Percentiles rank a stretch among this genome's conserved stretches.
These are phyloP conservation scores for Nephotettix cincticeps DNA, from an alignment of 1,140 invertebrate species.

Conservation along the genomic window DNA sequence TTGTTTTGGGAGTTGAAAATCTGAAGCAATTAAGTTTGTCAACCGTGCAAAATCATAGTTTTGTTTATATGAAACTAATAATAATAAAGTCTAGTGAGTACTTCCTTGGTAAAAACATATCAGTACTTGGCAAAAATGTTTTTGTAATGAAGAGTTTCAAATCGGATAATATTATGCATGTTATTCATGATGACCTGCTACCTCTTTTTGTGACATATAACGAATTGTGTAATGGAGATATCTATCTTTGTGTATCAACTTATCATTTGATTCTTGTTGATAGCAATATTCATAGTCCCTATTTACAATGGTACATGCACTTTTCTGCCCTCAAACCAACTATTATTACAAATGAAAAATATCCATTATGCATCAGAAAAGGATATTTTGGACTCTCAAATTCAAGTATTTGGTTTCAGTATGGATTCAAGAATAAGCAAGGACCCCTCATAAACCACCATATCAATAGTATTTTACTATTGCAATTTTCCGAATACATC, in stretches of 20 bases:
- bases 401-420: slow-evolving; percentile 53
- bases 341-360: slow-evolving; percentile 24
- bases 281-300: slow-evolving; percentile 27
- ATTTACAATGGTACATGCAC: slow-evolving; percentile 35
- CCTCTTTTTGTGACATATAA: slow-evolving; percentile 50
- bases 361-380: slow-evolving; percentile 47
- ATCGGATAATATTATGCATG: slow-evolving; percentile 59
- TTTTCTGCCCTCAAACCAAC: slow-evolving; percentile 34
- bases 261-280: slow-evolving; percentile 38
- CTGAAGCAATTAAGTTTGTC: slow-evolving; percentile 37
- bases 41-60: slow-evolving; percentile 36
- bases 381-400: slow-evolving; percentile 48
- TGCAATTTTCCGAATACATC: slow-evolving; percentile 38
- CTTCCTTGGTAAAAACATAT: neutral
- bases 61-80: slow-evolving; percentile 32
- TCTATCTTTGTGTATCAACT: slow-evolving; percentile 36
- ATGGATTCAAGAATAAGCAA: slow-evolving; percentile 53
- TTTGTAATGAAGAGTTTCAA: slow-evolving; percentile 50
- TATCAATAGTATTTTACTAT: slow-evolving; percentile 29
- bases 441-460: slow-evolving; percentile 41
- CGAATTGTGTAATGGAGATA: slow-evolving; percentile 42
- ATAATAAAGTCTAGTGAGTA: slow-evolving; percentile 1
- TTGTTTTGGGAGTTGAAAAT: slow-evolving; percentile 35
- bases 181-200: slow-evolving; percentile 57
- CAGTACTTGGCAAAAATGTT: slow-evolving; percentile 14